Base-by-base conservation (phyloP, 2,113 vertebrate species). In the Mungos mungo region DNA sequence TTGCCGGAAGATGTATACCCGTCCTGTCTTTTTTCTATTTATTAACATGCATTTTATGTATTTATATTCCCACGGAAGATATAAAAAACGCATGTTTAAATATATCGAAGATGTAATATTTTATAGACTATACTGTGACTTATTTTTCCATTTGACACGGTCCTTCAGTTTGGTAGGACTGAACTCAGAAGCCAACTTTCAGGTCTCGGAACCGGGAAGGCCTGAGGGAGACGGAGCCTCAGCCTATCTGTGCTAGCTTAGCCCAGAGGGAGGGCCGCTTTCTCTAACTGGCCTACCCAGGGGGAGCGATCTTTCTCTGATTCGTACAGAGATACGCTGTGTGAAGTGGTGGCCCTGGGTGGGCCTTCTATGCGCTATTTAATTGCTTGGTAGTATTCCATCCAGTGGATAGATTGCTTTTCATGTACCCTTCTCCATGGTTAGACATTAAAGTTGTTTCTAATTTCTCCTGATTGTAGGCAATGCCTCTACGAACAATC, bases 161-260 rank as follows among this genome's bases (percentile, higher is more conserved):
- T 74, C 31, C 50, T 91, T 50, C 5, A 11, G 89, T 18, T 69
- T 79, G 63, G 45, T 31, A 38, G 6, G 80, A 12, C 31, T 19
- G 18, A 38, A 72, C 52, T 88, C 45, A 16, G 41, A 63, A 77
- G 27, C 23, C 16, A 10, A 9, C 1, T 19, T 27, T 38, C 35
- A 7, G 31, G 7, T 57, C 2, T 2, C 65, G 45, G 12, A 77
- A 23, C 21, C 6, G 0, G 50, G n/a, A 10, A 4, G n/a, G 31
- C 19, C 4, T 0, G 7, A 33, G 19, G 35, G 60, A 79, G 18
- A 16, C 45, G 35, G 25, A 41, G 27, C 54, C 23, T 54, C 29
- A 33, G 9, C 33, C 25, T 33, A 1, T n/a, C 15, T 79, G 71
- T 27, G 16, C 29, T 13, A 66, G 66, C 47, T 65, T 41, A 69